Percentiles rank a stretch among this genome's conserved stretches.
Evolutionary conservation across 1,140 invertebrate species (phyloP).

Genomic region (Macrobrachium rosenbergii): DNA sequence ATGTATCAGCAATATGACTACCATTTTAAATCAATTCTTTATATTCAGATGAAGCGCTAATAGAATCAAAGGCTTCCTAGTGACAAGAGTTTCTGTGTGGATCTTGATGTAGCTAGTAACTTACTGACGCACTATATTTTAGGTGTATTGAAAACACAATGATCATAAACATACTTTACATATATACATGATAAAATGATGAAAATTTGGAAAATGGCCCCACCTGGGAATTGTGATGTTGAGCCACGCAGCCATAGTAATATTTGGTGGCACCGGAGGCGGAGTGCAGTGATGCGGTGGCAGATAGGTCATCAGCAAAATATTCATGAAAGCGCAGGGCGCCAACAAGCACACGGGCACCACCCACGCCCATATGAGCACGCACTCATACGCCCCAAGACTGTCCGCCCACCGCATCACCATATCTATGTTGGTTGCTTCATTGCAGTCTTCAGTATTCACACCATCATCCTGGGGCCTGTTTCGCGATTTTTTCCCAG

Average conservation of each 20-base stretch:
- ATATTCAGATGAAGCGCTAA: too few relatives aligned
- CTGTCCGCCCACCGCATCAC: conserved; percentile 28
- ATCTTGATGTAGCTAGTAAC: too few relatives aligned
- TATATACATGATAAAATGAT: not conserved
- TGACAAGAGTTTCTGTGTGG: too few relatives aligned
- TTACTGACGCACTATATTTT: too few relatives aligned
- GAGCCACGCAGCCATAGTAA: conserved; percentile 14
- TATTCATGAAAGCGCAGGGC: conserved; percentile 37
- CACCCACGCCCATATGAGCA: conserved; percentile 42
- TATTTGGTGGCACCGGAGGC: not conserved
- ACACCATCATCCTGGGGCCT: not conserved
- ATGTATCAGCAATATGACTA: too few relatives aligned
- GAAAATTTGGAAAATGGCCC: not conserved
- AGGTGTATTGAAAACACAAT: too few relatives aligned
- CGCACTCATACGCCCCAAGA: conserved; percentile 12
- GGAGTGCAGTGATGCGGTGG: conserved; percentile 1
- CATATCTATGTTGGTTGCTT: conserved; percentile 11
- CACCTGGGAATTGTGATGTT: conserved; percentile 25
- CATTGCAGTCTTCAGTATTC: not conserved
- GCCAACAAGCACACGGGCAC: conserved; percentile 41
- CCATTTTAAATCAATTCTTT: too few relatives aligned
- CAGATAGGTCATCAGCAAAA: conserved; percentile 31
- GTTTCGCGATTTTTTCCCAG: too few relatives aligned
- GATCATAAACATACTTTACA: not conserved
- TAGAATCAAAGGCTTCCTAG: too few relatives aligned